phyloP scores from a whole-genome alignment of 2,113 vertebrate species.

The Phoxinus phoxinus region DNA sequence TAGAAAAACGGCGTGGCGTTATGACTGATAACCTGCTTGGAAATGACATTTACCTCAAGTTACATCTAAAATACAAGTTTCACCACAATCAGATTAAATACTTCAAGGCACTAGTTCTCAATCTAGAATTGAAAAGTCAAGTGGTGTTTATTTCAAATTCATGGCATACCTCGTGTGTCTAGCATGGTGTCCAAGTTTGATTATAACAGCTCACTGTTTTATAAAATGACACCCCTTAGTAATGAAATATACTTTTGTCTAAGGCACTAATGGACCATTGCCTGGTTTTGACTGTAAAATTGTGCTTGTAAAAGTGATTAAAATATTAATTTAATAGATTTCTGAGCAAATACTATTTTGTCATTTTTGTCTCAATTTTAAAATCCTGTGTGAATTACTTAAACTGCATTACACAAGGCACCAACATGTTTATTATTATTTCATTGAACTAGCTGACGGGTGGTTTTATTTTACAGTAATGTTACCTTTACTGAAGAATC shows the following conservation, averaged over 20 bases:
- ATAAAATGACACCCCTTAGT: constrained; percentile 66
- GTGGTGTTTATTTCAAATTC: background rate
- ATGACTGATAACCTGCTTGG: background rate
- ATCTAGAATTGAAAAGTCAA: background rate
- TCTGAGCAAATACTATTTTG: constrained; percentile 67
- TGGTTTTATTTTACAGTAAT: background rate
- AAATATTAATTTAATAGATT: constrained; percentile 83
- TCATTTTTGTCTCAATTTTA: constrained; percentile 31
- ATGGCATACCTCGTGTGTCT: constrained; percentile 49
- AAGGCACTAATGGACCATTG: constrained; percentile 79
- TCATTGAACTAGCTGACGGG: too few species aligned
- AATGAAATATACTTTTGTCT: constrained; percentile 74
- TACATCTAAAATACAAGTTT: constrained; percentile 25
- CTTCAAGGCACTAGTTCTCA: background rate
- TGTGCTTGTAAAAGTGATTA: constrained; percentile 79
- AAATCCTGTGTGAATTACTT: background rate
- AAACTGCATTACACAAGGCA: background rate
- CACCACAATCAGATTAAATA: constrained; percentile 9
- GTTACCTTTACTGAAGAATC: background rate
- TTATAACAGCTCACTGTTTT: constrained; percentile 54
- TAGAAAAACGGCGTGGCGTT: background rate
- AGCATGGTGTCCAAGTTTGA: constrained; percentile 58
- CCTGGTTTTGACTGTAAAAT: constrained; percentile 78
- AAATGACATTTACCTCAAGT: constrained; percentile 28
- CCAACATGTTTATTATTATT: background rate